phyloP scores from a whole-genome alignment of 2,113 vertebrate genomes.

The Bubo blakistoni region DNA sequence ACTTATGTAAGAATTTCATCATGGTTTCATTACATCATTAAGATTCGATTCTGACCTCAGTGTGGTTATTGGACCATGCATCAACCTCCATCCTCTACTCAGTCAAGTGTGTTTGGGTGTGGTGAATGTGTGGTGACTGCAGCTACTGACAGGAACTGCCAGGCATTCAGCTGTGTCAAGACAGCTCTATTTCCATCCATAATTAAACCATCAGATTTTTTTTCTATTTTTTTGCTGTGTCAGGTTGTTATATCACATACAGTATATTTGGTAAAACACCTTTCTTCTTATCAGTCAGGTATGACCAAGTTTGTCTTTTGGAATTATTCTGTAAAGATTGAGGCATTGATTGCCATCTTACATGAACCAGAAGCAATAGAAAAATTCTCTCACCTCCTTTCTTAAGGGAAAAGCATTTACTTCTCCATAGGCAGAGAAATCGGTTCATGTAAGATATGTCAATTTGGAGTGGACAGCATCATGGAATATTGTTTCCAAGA shows the following conservation, averaged over 20 bases:
- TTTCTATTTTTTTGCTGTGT: not conserved
- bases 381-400: not conserved
- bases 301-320: constrained; percentile 29
- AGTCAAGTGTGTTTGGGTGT: not conserved
- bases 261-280: not conserved
- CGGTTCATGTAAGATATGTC: not conserved
- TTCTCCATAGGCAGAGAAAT: not conserved
- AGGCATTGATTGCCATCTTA: not conserved
- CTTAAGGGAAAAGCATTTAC: not conserved
- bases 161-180: not conserved
- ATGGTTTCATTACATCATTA: not conserved
- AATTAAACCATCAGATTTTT: not conserved
- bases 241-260: not conserved
- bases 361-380: not conserved
- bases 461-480: constrained; percentile 25
- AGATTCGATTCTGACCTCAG: not conserved
- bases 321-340: constrained; percentile 20
- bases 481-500: constrained; percentile 21
- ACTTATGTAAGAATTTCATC: not conserved
- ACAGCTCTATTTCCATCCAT: not conserved
- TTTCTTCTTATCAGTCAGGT: not conserved
- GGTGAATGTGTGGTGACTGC: not conserved
- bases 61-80: not conserved
- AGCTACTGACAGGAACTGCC: not conserved
- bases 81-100: not conserved